Evolutionary conservation across 2,888 invertebrate genomes (phyloP), one percentile per base, ranked within the genome.

Genomic region (Serrognathus titanus): DNA sequence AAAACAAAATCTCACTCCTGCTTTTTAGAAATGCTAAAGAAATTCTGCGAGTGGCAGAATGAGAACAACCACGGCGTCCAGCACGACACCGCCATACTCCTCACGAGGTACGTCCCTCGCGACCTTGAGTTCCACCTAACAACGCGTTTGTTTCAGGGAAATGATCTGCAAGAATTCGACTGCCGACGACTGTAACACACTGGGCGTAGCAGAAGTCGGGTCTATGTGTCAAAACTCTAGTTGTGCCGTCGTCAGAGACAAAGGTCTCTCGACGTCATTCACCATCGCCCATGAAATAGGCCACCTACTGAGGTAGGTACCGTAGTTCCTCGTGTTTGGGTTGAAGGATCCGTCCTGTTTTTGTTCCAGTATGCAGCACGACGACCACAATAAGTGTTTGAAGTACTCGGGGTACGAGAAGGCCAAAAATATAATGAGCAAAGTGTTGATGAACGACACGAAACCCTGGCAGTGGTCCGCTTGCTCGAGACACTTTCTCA

Each of bases 241-340:
- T 63, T 95, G 94, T 74, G 88, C 93, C 20, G 87, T 95, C 59
- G 90, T 92, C 12, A 90, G 90, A 77, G 94, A 95, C 75, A 93
- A 90, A 73, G 94, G 94, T 1, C 80, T 95, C 48, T 87, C 89
- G 48, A 89, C 94, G 16, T 92, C 93, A 1, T 94, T 92, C 72
- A 94, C 94, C 10, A 92, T 94, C 64, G 94, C 94, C 35, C 94
- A 94, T 71, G 94, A 94, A 78, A 80, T 94, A 61, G 94, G 94
- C 48, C 94, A 95, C 75, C 85, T 92, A 12, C 61, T 77, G 36
- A 73, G 72, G 92, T 94, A 80, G 43, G 9, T 16, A 16, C 13
- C 20, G 43, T 11, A 1, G 24, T 6, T 31, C 7, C 24, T 1
- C 24, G 35, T 16, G 6, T 41, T 9, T 20, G 20, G 24, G 20